A percentile compares a stretch with the other conserved stretches of the same genome.
These are phyloP conservation scores for Alloscopus bannaensis DNA, from an alignment of 2,888 invertebrate species.

Conservation along the genomic window DNA sequence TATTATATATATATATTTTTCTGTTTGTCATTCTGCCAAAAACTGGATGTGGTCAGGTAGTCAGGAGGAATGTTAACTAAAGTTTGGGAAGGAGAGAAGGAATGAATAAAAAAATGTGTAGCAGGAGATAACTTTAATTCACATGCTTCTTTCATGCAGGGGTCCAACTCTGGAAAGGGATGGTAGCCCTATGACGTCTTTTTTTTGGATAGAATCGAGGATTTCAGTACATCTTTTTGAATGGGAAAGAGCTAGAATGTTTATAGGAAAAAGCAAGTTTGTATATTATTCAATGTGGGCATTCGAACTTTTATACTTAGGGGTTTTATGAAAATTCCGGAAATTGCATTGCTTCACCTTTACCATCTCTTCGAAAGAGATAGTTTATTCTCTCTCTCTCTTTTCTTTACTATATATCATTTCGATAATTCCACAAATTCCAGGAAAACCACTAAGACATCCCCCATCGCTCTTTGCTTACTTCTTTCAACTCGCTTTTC, in stretches of 20 bases:
- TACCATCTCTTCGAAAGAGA: not conserved
- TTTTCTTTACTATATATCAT: constrained; percentile 31
- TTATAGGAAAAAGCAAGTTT: not conserved
- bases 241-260: not conserved
- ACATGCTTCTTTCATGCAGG: constrained; percentile 42
- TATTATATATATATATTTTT: not conserved
- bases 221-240: not conserved
- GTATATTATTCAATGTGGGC: not conserved
- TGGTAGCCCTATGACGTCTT: constrained; percentile 37
- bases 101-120: constrained; percentile 6
- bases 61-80: constrained; percentile 35
- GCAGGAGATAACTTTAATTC: constrained; percentile 20
- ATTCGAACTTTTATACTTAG: not conserved
- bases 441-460: constrained; percentile 44
- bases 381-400: constrained; percentile 17
- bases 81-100: not conserved
- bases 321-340: constrained; percentile 34
- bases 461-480: too few relatives aligned
- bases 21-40: not conserved
- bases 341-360: constrained; percentile 36
- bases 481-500: constrained; percentile 16
- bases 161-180: constrained; percentile 13
- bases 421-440: constrained; percentile 55
- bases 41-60: constrained; percentile 41
- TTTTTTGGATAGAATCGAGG: not conserved